phyloP scores from a whole-genome alignment of 2,888 invertebrate genomes.

The Diaperis boleti region DNA sequence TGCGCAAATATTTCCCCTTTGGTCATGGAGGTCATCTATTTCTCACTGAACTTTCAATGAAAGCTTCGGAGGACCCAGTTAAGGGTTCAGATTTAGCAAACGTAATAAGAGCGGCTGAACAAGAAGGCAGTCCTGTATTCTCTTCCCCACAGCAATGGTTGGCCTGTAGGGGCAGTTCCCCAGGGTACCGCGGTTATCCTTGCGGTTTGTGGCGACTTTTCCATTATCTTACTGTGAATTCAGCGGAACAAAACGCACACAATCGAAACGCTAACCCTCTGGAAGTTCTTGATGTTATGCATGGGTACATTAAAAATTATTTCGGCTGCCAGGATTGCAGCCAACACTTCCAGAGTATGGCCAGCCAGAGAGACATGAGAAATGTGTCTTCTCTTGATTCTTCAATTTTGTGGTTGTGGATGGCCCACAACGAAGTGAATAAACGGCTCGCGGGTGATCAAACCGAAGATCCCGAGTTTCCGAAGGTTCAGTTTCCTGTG shows the following conservation, averaged over 20 bases:
- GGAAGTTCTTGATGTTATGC: slow-evolving; percentile 84
- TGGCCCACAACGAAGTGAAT: slow-evolving; percentile 94
- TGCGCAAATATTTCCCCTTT: slow-evolving; percentile 85
- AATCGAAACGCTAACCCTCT: slow-evolving; percentile 69
- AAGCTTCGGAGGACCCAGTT: slow-evolving; percentile 69
- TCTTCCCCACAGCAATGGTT: slow-evolving; percentile 74
- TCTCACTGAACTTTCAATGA: slow-evolving; percentile 72
- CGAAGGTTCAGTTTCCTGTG: slow-evolving; percentile 91
- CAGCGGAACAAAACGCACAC: slow-evolving; percentile 65
- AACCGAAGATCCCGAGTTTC: slow-evolving; percentile 91
- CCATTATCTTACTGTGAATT: slow-evolving; percentile 89
- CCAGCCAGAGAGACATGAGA: slow-evolving; percentile 76
- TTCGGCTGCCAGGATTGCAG: slow-evolving; percentile 95
- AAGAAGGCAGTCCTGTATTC: slow-evolving; percentile 70
- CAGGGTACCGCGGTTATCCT: slow-evolving; percentile 86
- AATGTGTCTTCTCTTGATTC: slow-evolving; percentile 80
- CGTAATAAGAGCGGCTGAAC: slow-evolving; percentile 68
- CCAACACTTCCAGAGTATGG: slow-evolving; percentile 90
- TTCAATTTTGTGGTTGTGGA: slow-evolving; percentile 93
- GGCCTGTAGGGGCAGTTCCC: slow-evolving; percentile 84
- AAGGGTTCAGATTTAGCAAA: slow-evolving; percentile 73
- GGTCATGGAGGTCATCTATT: slow-evolving; percentile 75
- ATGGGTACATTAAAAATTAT: slow-evolving; percentile 90
- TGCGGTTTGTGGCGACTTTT: slow-evolving; percentile 97
- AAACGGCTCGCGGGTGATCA: slow-evolving; percentile 84